Evolutionary conservation across 2,113 vertebrate species (phyloP), one percentile per base, ranked within the genome.

Genomic region (Scomber colias): DNA sequence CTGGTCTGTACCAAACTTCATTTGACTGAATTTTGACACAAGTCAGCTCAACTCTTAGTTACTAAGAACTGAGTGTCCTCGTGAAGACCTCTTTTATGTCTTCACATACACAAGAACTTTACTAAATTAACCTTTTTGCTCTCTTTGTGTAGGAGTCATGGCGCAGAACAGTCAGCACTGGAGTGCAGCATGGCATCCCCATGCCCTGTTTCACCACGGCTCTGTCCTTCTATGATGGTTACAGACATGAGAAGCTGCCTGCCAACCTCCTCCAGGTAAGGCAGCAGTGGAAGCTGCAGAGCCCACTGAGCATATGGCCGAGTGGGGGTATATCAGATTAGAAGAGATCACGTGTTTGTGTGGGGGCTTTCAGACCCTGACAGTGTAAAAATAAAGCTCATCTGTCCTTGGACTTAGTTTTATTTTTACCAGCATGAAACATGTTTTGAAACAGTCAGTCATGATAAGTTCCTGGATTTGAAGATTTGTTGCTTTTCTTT

Each of bases 161-260:
- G 98, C 95, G 98, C 62, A 94, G 92, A 62, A 91, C 95, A 0
- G 88, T 99, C 77, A 96, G 96, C 70, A 95, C 94, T 0, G 98
- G 97, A 0, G 96, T 99, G 40, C 96, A 97, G 92, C 88, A 92
- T 1, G 98, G 98, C 11, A 97, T 99, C 80, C 98, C 98, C 3
- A 97, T 99, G 97, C 98, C 98, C 30, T 99, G 97, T 79, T 99
- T 99, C 94, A 97, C 96, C 77, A 99, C 98, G 0, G 98, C 98
- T 1, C 94, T 99, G 75, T 96, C 98, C 65, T 99, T 99, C 95
- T 99, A 97, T 0, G 98, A 99, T 0, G 98, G 98, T 0, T 99
- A 99, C 95, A 95, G 98, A 62, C 97, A 97, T 0, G 92, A 95
- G 24, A 80, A 93, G 90, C 87, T 99, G 27, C 98, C 98, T 0